Conservation (phyloP, 2,888 invertebrate species). For the Drosophila multiciliata region DNA sequence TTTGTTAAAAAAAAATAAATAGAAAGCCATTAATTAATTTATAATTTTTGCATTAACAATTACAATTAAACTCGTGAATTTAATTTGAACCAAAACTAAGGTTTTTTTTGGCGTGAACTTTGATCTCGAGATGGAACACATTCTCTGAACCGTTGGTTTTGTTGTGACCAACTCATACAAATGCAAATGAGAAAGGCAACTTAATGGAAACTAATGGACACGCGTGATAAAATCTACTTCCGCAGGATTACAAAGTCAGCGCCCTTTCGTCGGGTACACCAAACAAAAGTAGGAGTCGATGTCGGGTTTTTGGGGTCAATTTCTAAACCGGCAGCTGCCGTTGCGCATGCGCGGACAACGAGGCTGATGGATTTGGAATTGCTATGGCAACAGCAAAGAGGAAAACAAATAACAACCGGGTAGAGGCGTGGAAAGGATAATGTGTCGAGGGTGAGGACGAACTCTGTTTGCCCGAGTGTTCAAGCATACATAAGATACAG, state of each 20-base stretch:
- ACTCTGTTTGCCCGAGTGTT: slow-evolving; percentile 37
- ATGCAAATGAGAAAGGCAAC: slow-evolving; percentile 39
- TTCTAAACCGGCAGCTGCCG: slow-evolving; percentile 54
- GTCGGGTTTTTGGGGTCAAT: slow-evolving; percentile 8
- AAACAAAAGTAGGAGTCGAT: slow-evolving; percentile 7
- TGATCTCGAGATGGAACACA: slow-evolving; percentile 20
- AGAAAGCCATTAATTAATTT: neutral
- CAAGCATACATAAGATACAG: slow-evolving; percentile 19
- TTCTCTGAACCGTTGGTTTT: slow-evolving; percentile 15
- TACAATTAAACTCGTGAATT: neutral
- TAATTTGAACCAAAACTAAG: neutral
- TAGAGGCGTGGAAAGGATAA: slow-evolving; percentile 54
- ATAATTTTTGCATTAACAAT: neutral
- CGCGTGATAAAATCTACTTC: slow-evolving; percentile 75
- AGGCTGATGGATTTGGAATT: slow-evolving; percentile 61
- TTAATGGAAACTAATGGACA: slow-evolving; percentile 68
- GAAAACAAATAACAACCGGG: slow-evolving; percentile 11
- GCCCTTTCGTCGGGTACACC: slow-evolving; percentile 25
- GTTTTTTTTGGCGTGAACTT: slow-evolving; percentile 24
- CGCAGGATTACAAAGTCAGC: slow-evolving; percentile 71
- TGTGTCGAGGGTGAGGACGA: slow-evolving; percentile 12
- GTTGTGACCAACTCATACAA: slow-evolving; percentile 40
- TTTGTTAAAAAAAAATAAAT: neutral
- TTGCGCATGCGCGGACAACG: slow-evolving; percentile 76
- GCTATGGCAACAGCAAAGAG: slow-evolving; percentile 40